Evolutionary conservation across 1,140 invertebrate genomes (phyloP).

Genomic region (Tachypleus tridentatus): DNA sequence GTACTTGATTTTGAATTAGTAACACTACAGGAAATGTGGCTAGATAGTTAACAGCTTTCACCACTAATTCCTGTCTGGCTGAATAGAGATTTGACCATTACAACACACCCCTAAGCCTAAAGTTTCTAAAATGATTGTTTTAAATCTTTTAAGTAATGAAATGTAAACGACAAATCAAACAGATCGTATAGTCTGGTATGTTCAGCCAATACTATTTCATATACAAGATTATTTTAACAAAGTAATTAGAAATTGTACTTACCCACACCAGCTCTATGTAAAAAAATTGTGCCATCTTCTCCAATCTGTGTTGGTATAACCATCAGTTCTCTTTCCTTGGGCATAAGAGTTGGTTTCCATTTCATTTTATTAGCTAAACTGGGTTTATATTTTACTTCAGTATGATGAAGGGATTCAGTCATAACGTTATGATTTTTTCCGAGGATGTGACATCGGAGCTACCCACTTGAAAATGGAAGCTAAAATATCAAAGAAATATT

Average conservation of each 20-base stretch:
- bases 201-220: not conserved
- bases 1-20: no score
- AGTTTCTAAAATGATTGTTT: not conserved
- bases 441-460: no score
- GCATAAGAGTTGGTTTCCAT: slow-evolving; percentile 12
- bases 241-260: not conserved
- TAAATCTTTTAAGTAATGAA: not conserved
- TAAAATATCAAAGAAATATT: no score
- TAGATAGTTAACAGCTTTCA: no score
- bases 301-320: slow-evolving; percentile 11
- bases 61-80: no score
- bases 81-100: no score
- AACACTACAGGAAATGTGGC: no score
- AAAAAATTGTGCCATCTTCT: slow-evolving; percentile 12
- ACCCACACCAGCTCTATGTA: slow-evolving; percentile 5
- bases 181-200: not conserved
- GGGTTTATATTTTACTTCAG: no score
- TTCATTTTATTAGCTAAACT: not conserved
- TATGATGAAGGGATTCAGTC: no score
- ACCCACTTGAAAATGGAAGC: no score
- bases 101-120: not conserved
- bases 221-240: not conserved
- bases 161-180: not conserved
- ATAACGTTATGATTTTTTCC: no score
- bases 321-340: slow-evolving; percentile 7